Conservation (phyloP, 2,888 invertebrate species). For the Drosophila fungiperda region DNA sequence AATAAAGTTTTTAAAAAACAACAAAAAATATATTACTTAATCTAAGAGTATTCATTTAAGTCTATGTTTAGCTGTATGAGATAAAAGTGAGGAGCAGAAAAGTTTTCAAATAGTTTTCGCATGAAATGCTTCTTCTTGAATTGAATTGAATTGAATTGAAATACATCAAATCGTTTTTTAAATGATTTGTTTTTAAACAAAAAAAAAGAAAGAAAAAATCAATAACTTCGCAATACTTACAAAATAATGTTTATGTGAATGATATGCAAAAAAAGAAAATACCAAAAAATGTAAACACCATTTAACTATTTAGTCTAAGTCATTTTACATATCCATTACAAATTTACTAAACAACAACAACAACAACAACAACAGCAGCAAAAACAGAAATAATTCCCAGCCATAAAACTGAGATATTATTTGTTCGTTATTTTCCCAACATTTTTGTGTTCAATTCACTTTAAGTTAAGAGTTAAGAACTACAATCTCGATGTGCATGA, state of each 20-base stretch:
- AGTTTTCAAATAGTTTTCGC: slow-evolving; percentile 50
- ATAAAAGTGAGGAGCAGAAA: slow-evolving; percentile 33
- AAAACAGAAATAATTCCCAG: slow-evolving; percentile 32
- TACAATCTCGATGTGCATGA: slow-evolving; percentile 34
- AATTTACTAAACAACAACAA: slow-evolving; percentile 4
- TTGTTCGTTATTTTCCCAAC: slow-evolving; percentile 12
- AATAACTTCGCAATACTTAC: slow-evolving; percentile 22
- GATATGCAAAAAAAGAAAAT: slow-evolving; percentile 10
- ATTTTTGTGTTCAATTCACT: slow-evolving; percentile 17
- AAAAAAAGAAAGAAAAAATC: neutral
- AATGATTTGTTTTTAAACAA: slow-evolving; percentile 24
- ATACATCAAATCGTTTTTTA: slow-evolving; percentile 22
- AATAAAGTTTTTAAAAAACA: slow-evolving; percentile 76
- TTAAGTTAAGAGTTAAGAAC: slow-evolving; percentile 25
- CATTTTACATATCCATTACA: slow-evolving; percentile 73
- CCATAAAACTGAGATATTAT: slow-evolving; percentile 75
- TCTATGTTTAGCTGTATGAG: slow-evolving; percentile 65
- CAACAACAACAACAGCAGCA: neutral
- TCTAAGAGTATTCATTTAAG: slow-evolving; percentile 53
- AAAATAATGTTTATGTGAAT: slow-evolving; percentile 30
- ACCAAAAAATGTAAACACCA: slow-evolving; percentile 23
- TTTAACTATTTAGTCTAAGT: slow-evolving; percentile 70
- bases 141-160: slow-evolving; percentile 16
- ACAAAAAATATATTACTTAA: slow-evolving; percentile 18
- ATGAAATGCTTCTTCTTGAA: slow-evolving; percentile 70